phyloP scores from a whole-genome alignment of 2,113 vertebrate species.

The Percopsis transmontana region DNA sequence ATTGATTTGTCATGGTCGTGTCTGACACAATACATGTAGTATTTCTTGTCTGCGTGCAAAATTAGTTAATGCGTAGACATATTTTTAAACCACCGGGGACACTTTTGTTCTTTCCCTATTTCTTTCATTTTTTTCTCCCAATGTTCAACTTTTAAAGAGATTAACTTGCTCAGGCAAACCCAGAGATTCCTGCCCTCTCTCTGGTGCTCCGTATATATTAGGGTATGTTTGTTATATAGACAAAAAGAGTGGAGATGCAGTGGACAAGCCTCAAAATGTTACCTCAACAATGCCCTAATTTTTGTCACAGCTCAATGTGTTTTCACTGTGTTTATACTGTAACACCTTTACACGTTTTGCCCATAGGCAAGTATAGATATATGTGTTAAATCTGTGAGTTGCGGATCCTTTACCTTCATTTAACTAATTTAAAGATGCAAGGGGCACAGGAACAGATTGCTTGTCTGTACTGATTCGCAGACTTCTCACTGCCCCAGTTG shows the following conservation, averaged over 20 bases:
- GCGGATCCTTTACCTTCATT: too few relatives aligned
- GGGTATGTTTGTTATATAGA: slow-evolving; percentile 47
- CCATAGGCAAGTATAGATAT: too few relatives aligned
- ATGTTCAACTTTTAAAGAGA: slow-evolving; percentile 19
- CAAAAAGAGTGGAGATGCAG: slow-evolving; percentile 39
- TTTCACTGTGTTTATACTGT: slow-evolving; percentile 3
- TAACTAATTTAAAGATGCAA: background rate
- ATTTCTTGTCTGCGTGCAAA: slow-evolving; percentile 34
- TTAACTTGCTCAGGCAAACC: slow-evolving; percentile 25
- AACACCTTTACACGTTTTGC: too few relatives aligned
- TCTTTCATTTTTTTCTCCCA: slow-evolving; percentile 5
- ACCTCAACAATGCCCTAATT: slow-evolving; percentile 55
- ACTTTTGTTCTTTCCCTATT: slow-evolving; percentile 6
- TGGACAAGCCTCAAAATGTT: slow-evolving; percentile 40
- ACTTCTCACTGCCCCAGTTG: slow-evolving; percentile 15
- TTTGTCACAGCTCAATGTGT: slow-evolving; percentile 47
- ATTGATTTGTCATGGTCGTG: slow-evolving; percentile 37
- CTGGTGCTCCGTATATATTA: slow-evolving; percentile 42
- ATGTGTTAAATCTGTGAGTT: too few relatives aligned
- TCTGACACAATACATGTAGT: slow-evolving; percentile 28
- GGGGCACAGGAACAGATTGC: slow-evolving; percentile 29
- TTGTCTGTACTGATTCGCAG: slow-evolving; percentile 19
- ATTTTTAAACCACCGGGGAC: slow-evolving; percentile 33
- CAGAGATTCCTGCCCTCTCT: slow-evolving; percentile 37
- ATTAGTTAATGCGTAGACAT: slow-evolving; percentile 22